These are phyloP conservation scores for Phaonia tiefii DNA, from an alignment of 2,888 invertebrate species.

Conservation along the genomic window DNA sequence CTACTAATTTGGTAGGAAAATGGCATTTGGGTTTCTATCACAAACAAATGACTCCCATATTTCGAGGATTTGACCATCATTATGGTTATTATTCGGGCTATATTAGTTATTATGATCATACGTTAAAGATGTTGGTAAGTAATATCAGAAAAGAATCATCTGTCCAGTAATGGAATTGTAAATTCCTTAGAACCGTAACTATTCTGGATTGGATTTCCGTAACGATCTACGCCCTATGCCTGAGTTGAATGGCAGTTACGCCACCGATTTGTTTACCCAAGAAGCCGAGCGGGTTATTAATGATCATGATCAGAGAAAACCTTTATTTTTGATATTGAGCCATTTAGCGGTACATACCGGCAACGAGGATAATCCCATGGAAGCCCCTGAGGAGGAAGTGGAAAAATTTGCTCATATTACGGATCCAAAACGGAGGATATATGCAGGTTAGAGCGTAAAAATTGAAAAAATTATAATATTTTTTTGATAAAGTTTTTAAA, in stretches of 20 bases:
- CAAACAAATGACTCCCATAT: slow-evolving; percentile 83
- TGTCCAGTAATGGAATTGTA: slow-evolving; percentile 62
- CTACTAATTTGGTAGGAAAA: slow-evolving; percentile 92
- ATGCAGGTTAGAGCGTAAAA: slow-evolving; percentile 83
- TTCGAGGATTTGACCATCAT: slow-evolving; percentile 90
- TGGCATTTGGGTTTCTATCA: slow-evolving; percentile 94
- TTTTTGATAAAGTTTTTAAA: no score
- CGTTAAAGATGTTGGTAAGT: slow-evolving; percentile 81
- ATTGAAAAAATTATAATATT: no score
- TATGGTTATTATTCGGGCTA: slow-evolving; percentile 93
- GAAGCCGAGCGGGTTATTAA: slow-evolving; percentile 85
- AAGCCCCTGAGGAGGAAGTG: slow-evolving; percentile 88
- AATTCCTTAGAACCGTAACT: slow-evolving; percentile 71
- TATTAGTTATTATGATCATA: slow-evolving; percentile 90
- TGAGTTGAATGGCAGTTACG: slow-evolving; percentile 83
- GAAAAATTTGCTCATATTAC: slow-evolving; percentile 85
- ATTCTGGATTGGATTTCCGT: slow-evolving; percentile 81
- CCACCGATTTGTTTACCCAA: slow-evolving; percentile 86
- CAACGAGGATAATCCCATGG: slow-evolving; percentile 85
- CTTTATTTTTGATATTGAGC: slow-evolving; percentile 90
- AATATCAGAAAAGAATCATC: slow-evolving; percentile 19
- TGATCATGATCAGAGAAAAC: slow-evolving; percentile 82
- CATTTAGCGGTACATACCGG: slow-evolving; percentile 92
- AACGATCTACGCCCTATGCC: slow-evolving; percentile 82
- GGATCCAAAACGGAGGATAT: slow-evolving; percentile 85